Percentiles rank a stretch among this genome's conserved stretches.
These are phyloP conservation scores for Alauda arvensis DNA, from an alignment of 2,797 vertebrate genomes.

Conservation along the genomic window DNA sequence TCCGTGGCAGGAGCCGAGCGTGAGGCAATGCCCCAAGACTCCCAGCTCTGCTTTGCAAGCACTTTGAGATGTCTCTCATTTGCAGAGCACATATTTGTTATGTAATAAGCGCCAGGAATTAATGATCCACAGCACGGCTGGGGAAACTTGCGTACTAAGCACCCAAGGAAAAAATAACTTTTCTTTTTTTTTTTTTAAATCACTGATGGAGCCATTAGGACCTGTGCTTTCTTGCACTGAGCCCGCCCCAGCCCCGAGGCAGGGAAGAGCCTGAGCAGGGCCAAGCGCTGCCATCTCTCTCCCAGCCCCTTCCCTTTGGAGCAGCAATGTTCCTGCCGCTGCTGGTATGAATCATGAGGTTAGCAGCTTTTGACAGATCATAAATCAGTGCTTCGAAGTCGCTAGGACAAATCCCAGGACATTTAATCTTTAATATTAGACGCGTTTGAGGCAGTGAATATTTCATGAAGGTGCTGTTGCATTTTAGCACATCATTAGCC, in stretches of 20 bases:
- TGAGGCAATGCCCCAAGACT: not conserved
- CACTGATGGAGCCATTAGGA: conserved; percentile 44
- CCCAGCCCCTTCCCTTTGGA: conserved; percentile 17
- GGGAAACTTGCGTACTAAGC: conserved; percentile 67
- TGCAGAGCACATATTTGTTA: conserved; percentile 72
- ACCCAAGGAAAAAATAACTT: conserved; percentile 50
- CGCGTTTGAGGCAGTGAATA: conserved; percentile 75
- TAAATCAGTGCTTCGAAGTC: conserved; percentile 78
- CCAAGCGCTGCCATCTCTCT: not conserved
- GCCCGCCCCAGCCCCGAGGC: not conserved
- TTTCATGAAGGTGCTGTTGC: conserved; percentile 76
- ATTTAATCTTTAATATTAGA: conserved; percentile 78
- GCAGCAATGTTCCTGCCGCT: conserved; percentile 52
- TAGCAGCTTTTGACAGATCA: conserved; percentile 77
- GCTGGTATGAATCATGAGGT: conserved; percentile 75
- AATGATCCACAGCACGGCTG: conserved; percentile 55
- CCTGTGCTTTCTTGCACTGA: not conserved
- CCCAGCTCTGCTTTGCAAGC: conserved; percentile 12
- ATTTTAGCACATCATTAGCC: conserved; percentile 74
- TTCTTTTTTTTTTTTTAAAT: conserved; percentile 13
- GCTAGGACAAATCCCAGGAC: conserved; percentile 71
- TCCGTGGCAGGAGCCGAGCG: not conserved
- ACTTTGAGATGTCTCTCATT: conserved; percentile 45
- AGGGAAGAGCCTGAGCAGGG: not conserved
- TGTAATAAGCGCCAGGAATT: conserved; percentile 67